Evolutionary conservation across 2,797 vertebrate species (phyloP).

Genomic region (Myotis vivesi): DNA sequence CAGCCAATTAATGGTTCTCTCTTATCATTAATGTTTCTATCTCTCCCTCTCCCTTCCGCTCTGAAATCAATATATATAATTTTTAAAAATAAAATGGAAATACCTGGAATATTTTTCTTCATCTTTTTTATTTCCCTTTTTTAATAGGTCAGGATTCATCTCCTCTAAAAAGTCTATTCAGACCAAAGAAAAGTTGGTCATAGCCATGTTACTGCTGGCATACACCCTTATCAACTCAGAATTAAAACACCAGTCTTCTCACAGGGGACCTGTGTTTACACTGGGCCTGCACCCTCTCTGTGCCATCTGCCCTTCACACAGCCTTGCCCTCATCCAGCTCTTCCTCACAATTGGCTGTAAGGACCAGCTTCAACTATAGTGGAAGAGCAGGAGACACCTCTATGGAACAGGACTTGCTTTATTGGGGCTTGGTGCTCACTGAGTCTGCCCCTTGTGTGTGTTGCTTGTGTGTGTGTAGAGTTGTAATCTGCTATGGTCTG

Average conservation of each 20-base stretch:
- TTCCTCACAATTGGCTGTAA: too few relatives aligned
- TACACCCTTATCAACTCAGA: neutral
- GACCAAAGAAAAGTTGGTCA: neutral
- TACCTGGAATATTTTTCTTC: neutral
- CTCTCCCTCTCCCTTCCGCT: too few relatives aligned
- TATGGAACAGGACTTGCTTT: too few relatives aligned
- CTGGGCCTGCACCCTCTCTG: neutral
- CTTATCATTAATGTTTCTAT: too few relatives aligned
- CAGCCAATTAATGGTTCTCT: too few relatives aligned
- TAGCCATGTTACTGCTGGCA: neutral
- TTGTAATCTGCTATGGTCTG: too few relatives aligned
- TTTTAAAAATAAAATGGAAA: neutral
- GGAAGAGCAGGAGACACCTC: too few relatives aligned
- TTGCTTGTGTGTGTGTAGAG: too few relatives aligned
- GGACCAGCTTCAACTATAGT: too few relatives aligned
- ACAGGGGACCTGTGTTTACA: neutral
- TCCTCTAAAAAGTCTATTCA: neutral
- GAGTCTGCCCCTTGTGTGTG: too few relatives aligned
- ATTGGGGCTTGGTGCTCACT: too few relatives aligned
- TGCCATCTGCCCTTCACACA: neutral
- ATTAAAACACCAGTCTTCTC: neutral
- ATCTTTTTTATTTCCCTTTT: neutral
- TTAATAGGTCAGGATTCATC: neutral
- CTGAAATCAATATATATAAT: neutral
- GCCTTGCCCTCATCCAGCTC: neutral